Conservation (phyloP, 2,797 vertebrate genomes). For the Acridotheres tristis region DNA sequence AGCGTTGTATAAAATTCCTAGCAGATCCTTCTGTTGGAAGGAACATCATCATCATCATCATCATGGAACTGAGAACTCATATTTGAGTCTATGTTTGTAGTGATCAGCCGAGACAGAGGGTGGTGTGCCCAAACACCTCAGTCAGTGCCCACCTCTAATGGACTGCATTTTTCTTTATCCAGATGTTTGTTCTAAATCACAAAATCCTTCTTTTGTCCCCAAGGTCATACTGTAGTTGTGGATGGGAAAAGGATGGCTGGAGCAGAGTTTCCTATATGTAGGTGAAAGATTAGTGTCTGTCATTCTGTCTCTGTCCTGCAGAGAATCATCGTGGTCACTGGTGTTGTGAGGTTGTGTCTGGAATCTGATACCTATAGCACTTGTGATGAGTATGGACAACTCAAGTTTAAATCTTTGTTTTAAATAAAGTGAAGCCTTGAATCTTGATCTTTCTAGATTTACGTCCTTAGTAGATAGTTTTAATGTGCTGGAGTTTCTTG, state of each 20-base stretch:
- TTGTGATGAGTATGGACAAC: not conserved
- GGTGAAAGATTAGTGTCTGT: not conserved
- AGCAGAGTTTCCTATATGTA: not conserved
- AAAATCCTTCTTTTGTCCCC: not conserved
- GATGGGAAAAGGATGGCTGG: not conserved
- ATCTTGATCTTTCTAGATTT: not conserved
- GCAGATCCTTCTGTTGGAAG: not conserved
- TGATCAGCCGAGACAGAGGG: not conserved
- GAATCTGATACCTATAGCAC: not conserved
- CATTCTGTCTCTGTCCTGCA: not conserved
- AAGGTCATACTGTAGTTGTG: not conserved
- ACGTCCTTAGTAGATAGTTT: not conserved
- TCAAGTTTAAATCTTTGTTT: not conserved
- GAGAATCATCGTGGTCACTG: rapidly evolving
- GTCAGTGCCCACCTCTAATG: not conserved
- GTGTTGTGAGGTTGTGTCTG: not conserved
- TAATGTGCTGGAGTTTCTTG: not conserved
- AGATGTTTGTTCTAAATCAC: not conserved
- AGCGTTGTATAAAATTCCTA: not conserved
- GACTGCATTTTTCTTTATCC: not conserved
- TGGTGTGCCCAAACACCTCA: not conserved
- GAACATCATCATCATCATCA: not conserved
- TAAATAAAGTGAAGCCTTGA: not conserved
- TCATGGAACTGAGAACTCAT: not conserved
- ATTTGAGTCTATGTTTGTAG: not conserved